A percentile compares a stretch with the other conserved stretches of the same genome.
Conservation (phyloP, 2,888 invertebrate species). For the Conomelus anceps region DNA sequence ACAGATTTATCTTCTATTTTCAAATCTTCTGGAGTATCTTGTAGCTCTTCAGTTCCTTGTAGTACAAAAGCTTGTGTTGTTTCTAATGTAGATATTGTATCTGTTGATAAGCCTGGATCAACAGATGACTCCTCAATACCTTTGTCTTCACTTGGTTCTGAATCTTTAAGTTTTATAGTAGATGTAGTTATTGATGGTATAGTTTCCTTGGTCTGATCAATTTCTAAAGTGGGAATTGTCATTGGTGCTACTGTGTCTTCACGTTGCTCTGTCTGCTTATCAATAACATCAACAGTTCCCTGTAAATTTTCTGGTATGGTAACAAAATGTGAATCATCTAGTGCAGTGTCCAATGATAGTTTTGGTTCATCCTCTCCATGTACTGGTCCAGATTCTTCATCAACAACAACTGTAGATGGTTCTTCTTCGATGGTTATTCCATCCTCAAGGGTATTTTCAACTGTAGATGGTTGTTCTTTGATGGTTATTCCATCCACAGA, state of each 20-base stretch:
- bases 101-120: too few relatives aligned
- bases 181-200: constrained; percentile 21
- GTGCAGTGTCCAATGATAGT: not conserved
- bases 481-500: not conserved
- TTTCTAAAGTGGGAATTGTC: too few relatives aligned
- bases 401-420: not conserved
- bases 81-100: too few relatives aligned
- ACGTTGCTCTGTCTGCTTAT: not conserved
- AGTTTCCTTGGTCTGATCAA: too few relatives aligned
- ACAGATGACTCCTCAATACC: too few relatives aligned
- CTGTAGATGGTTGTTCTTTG: not conserved
- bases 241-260: too few relatives aligned
- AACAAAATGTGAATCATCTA: not conserved
- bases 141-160: too few relatives aligned
- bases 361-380: not conserved
- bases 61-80: too few relatives aligned
- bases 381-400: not conserved
- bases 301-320: not conserved
- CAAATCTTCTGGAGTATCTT: too few relatives aligned
- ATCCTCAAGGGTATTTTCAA: not conserved
- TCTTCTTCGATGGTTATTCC: not conserved
- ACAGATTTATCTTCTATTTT: too few relatives aligned
- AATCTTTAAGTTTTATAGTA: too few relatives aligned
- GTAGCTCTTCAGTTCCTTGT: too few relatives aligned
- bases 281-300: not conserved